Base-by-base conservation (phyloP, 1,140 invertebrate genomes). In the Cotesia chilonis region DNA sequence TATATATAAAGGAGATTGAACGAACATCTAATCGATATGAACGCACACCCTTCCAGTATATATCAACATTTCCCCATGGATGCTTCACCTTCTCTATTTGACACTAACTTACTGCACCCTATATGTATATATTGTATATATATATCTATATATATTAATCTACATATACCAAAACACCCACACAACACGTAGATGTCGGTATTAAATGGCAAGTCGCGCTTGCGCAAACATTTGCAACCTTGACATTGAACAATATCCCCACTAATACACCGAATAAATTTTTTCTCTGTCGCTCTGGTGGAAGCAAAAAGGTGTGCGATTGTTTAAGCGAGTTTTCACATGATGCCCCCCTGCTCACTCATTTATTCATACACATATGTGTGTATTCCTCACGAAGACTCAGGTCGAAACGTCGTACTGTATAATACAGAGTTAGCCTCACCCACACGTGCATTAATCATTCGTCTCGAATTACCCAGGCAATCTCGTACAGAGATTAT, bases 201-300 rank as follows among this genome's bases (percentile, higher is more conserved):
- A 47, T 47, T 47, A 47, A 47, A 47, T 47, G 6, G 41, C 41
- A 47, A 47, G 6, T 9, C 75, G 81, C 81, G 81, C 79, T 70
- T 82, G 82, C 82, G 81, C 78, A 51, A 55, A 37, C 72, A 77
- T 74, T 47, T 47, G 6, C 78, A 81, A 83, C 82, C 82, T 83
- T 83, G 82, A 83, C 82, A 83, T 83, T 81, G 80, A 81, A 80
- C 79, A 76, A 74, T 55, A 59, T 51, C 68, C 54, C 63, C 74
- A 68, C 66, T 59, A 66, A 38, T 60, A 41, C 54, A 55, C 9
- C 61, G 7, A 35, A 59, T 64, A 28, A n/a, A 51, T 37, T 66
- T 52, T 65, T 59, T 59, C 35, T 72, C 51, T 35, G 35, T 64
- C 10, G 17, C 6, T 69, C 55, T 28, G 20, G 4, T 17, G 41